phyloP scores from a whole-genome alignment of 2,113 vertebrate genomes.

The Corapipo altera region DNA sequence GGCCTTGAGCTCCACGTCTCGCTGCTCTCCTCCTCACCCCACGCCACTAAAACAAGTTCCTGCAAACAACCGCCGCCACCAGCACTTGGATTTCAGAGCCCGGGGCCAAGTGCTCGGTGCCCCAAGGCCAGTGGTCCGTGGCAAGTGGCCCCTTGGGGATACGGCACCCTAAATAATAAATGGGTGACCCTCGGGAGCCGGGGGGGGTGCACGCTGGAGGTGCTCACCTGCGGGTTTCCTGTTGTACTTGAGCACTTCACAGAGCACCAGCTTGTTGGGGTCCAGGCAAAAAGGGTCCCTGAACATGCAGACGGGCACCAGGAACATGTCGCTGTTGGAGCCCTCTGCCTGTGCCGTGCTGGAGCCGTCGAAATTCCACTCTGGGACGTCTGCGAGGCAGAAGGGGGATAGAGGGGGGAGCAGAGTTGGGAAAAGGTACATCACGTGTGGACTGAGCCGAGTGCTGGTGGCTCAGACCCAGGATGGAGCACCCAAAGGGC shows the following conservation, averaged over 20 bases:
- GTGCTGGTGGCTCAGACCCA: background rate
- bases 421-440: background rate
- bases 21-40: background rate
- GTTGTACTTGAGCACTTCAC: constrained; percentile 82
- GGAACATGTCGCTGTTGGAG: constrained; percentile 88
- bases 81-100: background rate
- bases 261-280: constrained; percentile 80
- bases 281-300: constrained; percentile 78
- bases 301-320: constrained; percentile 76
- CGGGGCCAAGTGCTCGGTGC: accelerated
- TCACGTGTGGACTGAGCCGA: accelerated
- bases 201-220: accelerated
- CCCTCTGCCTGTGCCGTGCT: constrained; percentile 79
- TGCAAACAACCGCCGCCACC: background rate
- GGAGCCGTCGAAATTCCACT: constrained; percentile 82
- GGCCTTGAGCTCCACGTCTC: background rate
- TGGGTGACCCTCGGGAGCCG: background rate
- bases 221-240: constrained; percentile 73
- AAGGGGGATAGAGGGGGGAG: background rate
- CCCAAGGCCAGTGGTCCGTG: background rate
- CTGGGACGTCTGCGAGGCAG: constrained; percentile 67
- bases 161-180: accelerated
- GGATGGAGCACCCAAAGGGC: background rate
- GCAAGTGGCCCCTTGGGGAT: accelerated
- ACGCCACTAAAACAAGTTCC: background rate